Conservation (phyloP, 2,113 vertebrate species). For the Ochotona princeps region DNA sequence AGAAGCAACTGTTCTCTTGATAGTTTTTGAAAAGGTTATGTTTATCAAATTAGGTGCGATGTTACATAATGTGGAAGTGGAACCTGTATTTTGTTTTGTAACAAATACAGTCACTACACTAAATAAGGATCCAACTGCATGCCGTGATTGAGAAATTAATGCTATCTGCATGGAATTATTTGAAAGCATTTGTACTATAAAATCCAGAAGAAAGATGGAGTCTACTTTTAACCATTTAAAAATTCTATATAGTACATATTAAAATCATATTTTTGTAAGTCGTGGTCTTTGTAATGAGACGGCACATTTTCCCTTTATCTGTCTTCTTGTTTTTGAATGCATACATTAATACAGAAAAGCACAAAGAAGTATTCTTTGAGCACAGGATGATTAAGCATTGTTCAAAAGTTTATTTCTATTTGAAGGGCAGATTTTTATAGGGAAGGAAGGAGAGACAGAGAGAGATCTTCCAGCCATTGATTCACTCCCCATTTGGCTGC, state of each 20-base stretch:
- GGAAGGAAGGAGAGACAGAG: too few relatives aligned
- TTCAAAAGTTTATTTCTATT: too few relatives aligned
- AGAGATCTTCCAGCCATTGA: too few relatives aligned
- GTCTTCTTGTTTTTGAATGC: too few relatives aligned
- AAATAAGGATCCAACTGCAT: background rate
- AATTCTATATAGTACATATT: background rate
- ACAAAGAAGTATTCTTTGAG: too few relatives aligned
- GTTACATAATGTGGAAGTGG: background rate
- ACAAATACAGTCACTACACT: background rate
- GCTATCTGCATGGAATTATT: background rate
- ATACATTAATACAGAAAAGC: too few relatives aligned
- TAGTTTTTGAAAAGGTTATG: background rate
- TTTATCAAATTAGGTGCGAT: background rate
- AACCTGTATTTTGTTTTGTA: background rate
- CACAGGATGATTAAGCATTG: too few relatives aligned
- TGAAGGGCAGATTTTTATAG: too few relatives aligned
- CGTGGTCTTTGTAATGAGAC: background rate
- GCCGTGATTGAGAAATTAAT: background rate
- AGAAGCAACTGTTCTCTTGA: background rate
- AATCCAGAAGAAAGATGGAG: background rate
- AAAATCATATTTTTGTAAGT: background rate
- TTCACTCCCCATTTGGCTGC: too few relatives aligned
- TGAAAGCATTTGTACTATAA: background rate
- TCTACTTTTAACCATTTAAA: background rate
- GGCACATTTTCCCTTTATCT: background rate